Evolutionary conservation across 2,797 vertebrate genomes (phyloP), one percentile per base, ranked within the genome.

Genomic region (Aythya fuligula): DNA sequence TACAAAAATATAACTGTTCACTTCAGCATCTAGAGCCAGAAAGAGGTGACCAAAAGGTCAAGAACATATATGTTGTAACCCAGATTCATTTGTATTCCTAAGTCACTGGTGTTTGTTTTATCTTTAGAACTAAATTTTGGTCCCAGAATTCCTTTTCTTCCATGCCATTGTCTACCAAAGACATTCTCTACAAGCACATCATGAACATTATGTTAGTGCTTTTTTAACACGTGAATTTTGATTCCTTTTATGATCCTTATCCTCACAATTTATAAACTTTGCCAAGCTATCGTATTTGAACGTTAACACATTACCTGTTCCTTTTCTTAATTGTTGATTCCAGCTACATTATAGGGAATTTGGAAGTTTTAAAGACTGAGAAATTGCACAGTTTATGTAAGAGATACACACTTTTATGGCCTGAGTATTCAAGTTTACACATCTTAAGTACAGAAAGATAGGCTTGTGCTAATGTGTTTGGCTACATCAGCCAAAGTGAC

Each of bases 361-460:
- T 41, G 9, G 60, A 83, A 47, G 0, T 2, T 70, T 49, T 66
- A 53, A 75, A 54, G 28, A 7, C 21, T 69, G 43, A 27, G 49
- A 54, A 93, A 67, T 22, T n/a, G 8, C 32, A 28, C 6, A 8
- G 13, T 45, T 67, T 28, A 7, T 74, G 45, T 61, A 32, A 58
- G 41, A 80, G 49, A 56, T 57, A 30, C 13, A 2, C 11, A 28
- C 36, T 60, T 41, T 13, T 34, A 13, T 51, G 36, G 61, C 70
- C 39, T 45, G 56, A 64, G 11, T 43, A 38, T 76, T 83, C 58
- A 61, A 20, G n/a, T 75, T 75, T 45, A 49, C 21, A 28, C 27
- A 10, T 54, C 39, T 39, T 56, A 16, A 32, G 13, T 71, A 51
- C 0, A 0, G 45, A 43, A 25, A 58, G 66, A 38, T 30, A 30